These are phyloP conservation scores for Prosopocoilus inquinatus DNA, from an alignment of 2,888 invertebrate genomes.

Conservation along the genomic window DNA sequence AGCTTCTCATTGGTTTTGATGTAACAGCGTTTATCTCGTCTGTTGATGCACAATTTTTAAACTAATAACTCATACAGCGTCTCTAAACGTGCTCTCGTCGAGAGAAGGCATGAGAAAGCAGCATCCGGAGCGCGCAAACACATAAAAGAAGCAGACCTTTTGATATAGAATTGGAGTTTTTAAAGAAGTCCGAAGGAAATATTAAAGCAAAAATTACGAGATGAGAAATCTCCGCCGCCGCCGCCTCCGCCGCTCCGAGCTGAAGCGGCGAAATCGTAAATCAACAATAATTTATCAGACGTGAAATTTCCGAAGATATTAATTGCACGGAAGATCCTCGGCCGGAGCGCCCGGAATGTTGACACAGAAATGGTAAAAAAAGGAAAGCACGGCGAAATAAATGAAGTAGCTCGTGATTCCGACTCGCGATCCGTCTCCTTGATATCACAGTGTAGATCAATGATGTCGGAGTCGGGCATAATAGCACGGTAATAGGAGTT, in stretches of 20 bases:
- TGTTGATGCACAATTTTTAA: too few species aligned
- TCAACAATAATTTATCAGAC: slow-evolving; percentile 21
- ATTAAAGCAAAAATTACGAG: background rate
- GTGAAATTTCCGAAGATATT: slow-evolving; percentile 18
- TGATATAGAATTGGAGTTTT: too few species aligned
- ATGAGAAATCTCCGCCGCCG: slow-evolving; percentile 4
- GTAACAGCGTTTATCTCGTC: too few species aligned
- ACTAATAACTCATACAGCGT: too few species aligned
- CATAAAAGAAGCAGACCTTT: too few species aligned
- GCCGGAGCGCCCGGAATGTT: slow-evolving; percentile 8
- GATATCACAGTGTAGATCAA: slow-evolving; percentile 6
- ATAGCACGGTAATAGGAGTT: slow-evolving; percentile 17
- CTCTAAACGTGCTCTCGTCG: too few species aligned
- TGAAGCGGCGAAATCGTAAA: slow-evolving; percentile 1
- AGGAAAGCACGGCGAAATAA: slow-evolving; percentile 20
- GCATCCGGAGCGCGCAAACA: too few species aligned
- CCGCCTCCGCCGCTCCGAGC: background rate
- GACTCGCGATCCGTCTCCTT: background rate
- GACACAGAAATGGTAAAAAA: slow-evolving; percentile 12
- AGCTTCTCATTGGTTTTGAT: too few species aligned
- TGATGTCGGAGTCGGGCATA: slow-evolving; percentile 10
- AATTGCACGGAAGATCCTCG: slow-evolving; percentile 17
- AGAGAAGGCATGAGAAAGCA: too few species aligned
- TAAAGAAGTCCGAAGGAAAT: too few species aligned
- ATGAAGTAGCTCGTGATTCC: slow-evolving; percentile 18